Percentiles rank a stretch among this genome's conserved stretches.
Evolutionary conservation across 2,888 invertebrate species (phyloP).

Genomic region (Drosophila diplacantha): DNA sequence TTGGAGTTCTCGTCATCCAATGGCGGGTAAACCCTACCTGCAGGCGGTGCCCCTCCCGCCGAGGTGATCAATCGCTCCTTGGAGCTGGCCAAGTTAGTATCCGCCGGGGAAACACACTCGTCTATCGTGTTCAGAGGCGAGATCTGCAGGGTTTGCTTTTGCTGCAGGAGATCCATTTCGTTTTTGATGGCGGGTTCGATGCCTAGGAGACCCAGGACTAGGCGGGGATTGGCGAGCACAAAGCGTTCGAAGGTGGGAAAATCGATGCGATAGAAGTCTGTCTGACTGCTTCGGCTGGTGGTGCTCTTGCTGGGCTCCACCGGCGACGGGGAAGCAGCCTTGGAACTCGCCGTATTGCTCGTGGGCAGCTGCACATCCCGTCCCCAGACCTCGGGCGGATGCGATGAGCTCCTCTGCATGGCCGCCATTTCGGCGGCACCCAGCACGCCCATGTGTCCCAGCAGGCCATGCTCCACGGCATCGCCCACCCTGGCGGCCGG

Average conservation of each 20-base stretch:
- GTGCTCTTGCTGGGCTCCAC: conserved; percentile 31
- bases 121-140: conserved; percentile 76
- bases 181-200: conserved; percentile 81
- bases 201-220: conserved; percentile 85
- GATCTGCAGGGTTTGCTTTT: conserved; percentile 75
- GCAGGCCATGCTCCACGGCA: conserved; percentile 30
- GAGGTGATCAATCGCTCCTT: conserved; percentile 51
- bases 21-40: conserved; percentile 54
- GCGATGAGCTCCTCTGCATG: conserved; percentile 88
- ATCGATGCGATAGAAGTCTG: conserved; percentile 76
- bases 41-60: conserved; percentile 6
- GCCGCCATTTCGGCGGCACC: conserved; percentile 48
- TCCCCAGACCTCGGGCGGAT: conserved; percentile 90
- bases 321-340: conserved; percentile 47
- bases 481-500: conserved; percentile 41
- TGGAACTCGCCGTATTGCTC: conserved; percentile 42
- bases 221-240: conserved; percentile 85
- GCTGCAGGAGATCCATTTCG: conserved; percentile 75
- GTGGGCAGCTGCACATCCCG: conserved; percentile 80
- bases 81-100: conserved; percentile 45
- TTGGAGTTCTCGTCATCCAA: conserved; percentile 69
- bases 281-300: conserved; percentile 70
- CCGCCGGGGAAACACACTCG: conserved; percentile 74
- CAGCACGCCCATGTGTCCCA: conserved; percentile 36
- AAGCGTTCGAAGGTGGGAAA: conserved; percentile 76